phyloP scores from a whole-genome alignment of 2,888 invertebrate genomes.

The Calameuta idolon region DNA sequence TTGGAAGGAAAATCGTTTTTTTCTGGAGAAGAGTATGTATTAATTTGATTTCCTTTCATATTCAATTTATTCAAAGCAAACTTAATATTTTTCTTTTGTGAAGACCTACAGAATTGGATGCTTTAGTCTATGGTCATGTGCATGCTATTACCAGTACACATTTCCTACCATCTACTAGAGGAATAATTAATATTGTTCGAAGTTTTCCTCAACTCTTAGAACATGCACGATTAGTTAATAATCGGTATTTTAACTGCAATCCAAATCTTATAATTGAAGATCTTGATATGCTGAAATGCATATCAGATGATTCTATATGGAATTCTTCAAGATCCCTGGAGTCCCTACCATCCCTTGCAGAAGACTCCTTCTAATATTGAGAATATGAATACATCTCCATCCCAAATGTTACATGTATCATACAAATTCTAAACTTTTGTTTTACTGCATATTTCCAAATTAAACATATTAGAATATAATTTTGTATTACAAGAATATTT shows the following conservation, averaged over 20 bases:
- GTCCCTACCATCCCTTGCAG: conserved; percentile 36
- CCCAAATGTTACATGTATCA: not conserved
- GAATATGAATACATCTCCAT: not conserved
- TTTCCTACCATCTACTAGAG: conserved; percentile 53
- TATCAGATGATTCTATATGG: conserved; percentile 48
- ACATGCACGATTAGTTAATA: conserved; percentile 44
- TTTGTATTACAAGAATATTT: not conserved
- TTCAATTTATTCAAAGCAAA: not conserved
- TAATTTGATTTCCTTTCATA: conserved; percentile 14
- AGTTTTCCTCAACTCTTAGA: conserved; percentile 67
- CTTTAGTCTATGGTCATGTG: conserved; percentile 79
- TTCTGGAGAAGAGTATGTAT: conserved; percentile 80
- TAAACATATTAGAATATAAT: too few relatives aligned
- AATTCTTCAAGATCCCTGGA: conserved; percentile 39
- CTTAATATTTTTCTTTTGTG: not conserved
- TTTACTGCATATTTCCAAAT: too few relatives aligned
- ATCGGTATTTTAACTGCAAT: conserved; percentile 35
- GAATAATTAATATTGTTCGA: conserved; percentile 63
- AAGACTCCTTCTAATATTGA: conserved; percentile 33
- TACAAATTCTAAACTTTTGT: too few relatives aligned
- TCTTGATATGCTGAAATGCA: conserved; percentile 40
- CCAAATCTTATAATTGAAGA: conserved; percentile 28
- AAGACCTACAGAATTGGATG: conserved; percentile 83
- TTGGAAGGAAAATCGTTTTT: conserved; percentile 85
- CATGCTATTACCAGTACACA: conserved; percentile 67